Conservation (phyloP, 2,888 invertebrate species). For the Tanypteryx hageni region DNA sequence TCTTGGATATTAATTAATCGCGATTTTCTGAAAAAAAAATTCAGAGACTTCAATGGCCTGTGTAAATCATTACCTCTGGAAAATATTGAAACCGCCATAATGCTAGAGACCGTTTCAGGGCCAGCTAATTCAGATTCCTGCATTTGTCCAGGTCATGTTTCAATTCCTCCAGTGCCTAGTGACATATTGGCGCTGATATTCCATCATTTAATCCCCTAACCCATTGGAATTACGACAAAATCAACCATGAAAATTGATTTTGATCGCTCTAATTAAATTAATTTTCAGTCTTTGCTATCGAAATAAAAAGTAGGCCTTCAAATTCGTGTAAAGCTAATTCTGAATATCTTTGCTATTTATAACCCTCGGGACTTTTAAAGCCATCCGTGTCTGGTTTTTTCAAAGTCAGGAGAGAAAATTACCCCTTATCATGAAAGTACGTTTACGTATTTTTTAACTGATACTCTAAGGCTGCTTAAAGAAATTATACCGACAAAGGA, state of each 20-base stretch:
- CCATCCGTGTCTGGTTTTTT: not conserved
- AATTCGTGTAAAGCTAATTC: not conserved
- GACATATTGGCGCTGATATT: not conserved
- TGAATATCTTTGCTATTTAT: not conserved
- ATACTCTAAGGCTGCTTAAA: not conserved
- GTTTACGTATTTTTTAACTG: not conserved
- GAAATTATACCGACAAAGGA: not conserved
- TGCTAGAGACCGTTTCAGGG: not conserved
- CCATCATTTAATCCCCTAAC: not conserved
- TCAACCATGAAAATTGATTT: not conserved
- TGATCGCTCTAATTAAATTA: conserved; percentile 11
- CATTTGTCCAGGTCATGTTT: not conserved
- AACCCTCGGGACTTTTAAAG: not conserved
- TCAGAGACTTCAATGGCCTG: not conserved
- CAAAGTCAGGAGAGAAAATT: not conserved
- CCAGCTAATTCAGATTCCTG: not conserved
- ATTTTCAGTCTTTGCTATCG: not conserved
- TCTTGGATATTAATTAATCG: no score
- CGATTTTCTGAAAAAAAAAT: not conserved
- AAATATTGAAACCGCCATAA: not conserved
- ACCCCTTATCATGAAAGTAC: not conserved
- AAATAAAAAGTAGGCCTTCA: not conserved
- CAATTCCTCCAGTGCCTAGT: not conserved
- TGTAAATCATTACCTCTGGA: not conserved
- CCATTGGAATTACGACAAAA: not conserved